These are phyloP conservation scores for Apaloderma vittatum DNA, from an alignment of 2,113 vertebrate genomes.

Conservation along the genomic window DNA sequence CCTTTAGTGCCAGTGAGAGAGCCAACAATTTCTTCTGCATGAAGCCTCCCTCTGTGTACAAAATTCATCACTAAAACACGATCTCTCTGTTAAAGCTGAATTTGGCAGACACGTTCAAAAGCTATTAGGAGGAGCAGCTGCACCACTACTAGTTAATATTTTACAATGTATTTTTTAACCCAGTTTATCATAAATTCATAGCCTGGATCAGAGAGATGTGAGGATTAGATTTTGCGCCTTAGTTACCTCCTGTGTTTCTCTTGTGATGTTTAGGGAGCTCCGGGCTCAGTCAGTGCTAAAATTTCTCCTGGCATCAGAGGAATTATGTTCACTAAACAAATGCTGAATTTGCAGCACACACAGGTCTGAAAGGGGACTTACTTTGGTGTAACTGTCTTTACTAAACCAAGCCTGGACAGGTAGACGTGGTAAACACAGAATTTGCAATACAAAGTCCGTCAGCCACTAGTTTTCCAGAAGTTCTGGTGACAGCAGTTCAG, in stretches of 20 bases:
- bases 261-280: neutral
- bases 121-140: neutral
- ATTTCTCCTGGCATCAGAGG: neutral
- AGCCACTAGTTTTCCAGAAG: neutral
- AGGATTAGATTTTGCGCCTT: neutral
- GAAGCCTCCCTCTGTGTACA: neutral
- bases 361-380: neutral
- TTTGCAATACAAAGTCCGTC: neutral
- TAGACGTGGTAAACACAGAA: neutral
- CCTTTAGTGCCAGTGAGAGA: neutral
- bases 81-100: neutral
- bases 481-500: neutral
- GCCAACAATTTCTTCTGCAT: neutral
- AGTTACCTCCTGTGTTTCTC: neutral
- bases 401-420: neutral
- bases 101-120: neutral
- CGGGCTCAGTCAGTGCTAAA: neutral
- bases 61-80: neutral
- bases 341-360: neutral
- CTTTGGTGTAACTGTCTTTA: neutral
- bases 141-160: neutral
- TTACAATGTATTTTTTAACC: neutral
- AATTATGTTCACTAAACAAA: neutral
- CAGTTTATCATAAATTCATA: neutral
- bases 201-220: neutral